Percentiles rank a stretch among this genome's conserved stretches.
These are phyloP conservation scores for Thunnus thynnus DNA, from an alignment of 2,113 vertebrate genomes.

Conservation along the genomic window DNA sequence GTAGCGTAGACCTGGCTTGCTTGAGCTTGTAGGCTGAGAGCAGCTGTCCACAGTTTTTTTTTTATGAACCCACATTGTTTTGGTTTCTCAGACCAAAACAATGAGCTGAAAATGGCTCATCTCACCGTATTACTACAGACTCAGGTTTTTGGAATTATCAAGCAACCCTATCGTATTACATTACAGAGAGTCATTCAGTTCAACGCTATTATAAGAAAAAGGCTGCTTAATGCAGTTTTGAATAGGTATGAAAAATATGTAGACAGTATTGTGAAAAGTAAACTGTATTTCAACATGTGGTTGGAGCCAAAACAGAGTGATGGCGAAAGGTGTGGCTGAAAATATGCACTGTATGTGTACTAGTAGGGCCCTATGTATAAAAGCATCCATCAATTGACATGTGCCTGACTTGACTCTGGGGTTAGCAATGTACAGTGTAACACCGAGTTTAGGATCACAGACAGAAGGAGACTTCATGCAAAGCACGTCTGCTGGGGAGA, in stretches of 20 bases:
- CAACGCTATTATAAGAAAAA: background rate
- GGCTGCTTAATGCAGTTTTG: background rate
- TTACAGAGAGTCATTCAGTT: background rate
- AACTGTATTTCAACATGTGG: background rate
- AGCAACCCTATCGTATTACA: background rate
- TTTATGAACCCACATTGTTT: constrained; percentile 37
- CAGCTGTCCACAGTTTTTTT: constrained; percentile 26
- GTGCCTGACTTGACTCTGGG: constrained; percentile 5
- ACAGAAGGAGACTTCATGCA: constrained; percentile 21
- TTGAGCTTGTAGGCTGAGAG: constrained; percentile 43
- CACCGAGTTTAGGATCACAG: constrained; percentile 24
- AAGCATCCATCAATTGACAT: constrained; percentile 25
- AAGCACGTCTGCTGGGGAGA: constrained; percentile 37
- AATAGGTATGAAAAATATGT: background rate
- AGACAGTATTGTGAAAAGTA: background rate
- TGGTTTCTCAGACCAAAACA: constrained; percentile 48
- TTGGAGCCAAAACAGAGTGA: background rate
- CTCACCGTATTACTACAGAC: background rate
- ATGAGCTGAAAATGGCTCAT: constrained; percentile 13
- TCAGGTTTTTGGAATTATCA: background rate
- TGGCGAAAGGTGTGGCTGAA: constrained; percentile 9
- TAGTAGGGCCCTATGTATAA: background rate
- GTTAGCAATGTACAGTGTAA: constrained; percentile 2
- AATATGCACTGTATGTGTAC: background rate
- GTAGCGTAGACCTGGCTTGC: constrained; percentile 28